Conservation (phyloP, 64 coral and sea anemone genomes). For the Montipora sp. region DNA sequence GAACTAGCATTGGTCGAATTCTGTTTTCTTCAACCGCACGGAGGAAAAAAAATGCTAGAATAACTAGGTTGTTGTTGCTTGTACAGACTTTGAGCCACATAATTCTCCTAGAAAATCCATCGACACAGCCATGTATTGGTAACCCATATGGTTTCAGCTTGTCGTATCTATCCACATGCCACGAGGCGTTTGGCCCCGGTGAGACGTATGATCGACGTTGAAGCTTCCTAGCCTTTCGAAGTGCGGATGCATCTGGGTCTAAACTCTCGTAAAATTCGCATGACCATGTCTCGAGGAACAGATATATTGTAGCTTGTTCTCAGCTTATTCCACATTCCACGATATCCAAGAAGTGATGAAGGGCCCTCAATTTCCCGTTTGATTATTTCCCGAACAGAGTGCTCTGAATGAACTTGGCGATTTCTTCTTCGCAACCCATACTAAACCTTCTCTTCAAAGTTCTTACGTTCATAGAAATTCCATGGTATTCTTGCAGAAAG, state of each 20-base stretch:
- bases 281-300: neutral
- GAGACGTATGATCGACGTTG: neutral
- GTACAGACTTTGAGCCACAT: slow-evolving; percentile 13
- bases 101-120: slow-evolving; percentile 24
- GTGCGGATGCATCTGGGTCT: slow-evolving; percentile 40
- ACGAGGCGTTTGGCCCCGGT: neutral
- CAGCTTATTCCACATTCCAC: slow-evolving; percentile 35
- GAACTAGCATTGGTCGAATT: neutral
- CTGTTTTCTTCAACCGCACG: slow-evolving; percentile 9
- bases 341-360: slow-evolving; percentile 51
- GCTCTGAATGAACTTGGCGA: slow-evolving; percentile 35
- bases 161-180: slow-evolving; percentile 3
- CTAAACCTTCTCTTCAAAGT: slow-evolving; percentile 73
- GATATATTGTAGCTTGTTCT: no score
- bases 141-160: neutral
- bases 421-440: slow-evolving; percentile 70
- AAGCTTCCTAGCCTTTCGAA: slow-evolving; percentile 16
- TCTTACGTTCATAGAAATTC: slow-evolving; percentile 55
- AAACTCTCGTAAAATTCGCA: slow-evolving; percentile 30
- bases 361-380: slow-evolving; percentile 56
- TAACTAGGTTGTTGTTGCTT: slow-evolving; percentile 1
- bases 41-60: neutral
- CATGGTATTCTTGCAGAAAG: slow-evolving; percentile 65
- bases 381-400: slow-evolving; percentile 52
- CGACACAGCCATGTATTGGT: slow-evolving; percentile 2